Evolutionary conservation across 2,888 invertebrate genomes (phyloP).

Genomic region (Drosophila recens): DNA sequence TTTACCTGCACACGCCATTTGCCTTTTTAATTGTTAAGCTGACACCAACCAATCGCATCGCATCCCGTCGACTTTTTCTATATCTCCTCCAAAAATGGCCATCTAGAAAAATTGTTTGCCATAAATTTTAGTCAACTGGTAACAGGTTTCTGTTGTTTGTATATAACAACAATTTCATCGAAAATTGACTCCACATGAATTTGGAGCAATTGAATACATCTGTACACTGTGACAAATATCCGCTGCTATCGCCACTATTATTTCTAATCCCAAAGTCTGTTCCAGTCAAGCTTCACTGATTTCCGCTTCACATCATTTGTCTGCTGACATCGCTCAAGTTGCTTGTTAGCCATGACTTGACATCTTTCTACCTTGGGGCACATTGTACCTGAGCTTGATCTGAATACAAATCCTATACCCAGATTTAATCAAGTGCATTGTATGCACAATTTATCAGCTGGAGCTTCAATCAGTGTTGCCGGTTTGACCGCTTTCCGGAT

Average conservation of each 20-base stretch:
- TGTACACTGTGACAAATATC: conserved; percentile 18
- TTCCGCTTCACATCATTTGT: conserved; percentile 63
- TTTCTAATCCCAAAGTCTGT: conserved; percentile 4
- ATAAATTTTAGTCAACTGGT: conserved; percentile 37
- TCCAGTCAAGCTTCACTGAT: conserved; percentile 49
- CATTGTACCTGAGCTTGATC: conserved; percentile 16
- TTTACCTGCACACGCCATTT: conserved; percentile 43
- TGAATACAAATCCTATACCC: conserved; percentile 37
- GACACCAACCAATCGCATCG: conserved; percentile 28
- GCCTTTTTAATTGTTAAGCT: conserved; percentile 59
- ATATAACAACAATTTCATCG: background rate
- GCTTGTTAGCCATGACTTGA: conserved; percentile 27
- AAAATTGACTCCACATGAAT: background rate
- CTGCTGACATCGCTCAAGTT: conserved; percentile 61
- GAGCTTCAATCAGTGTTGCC: conserved; percentile 3
- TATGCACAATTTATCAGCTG: conserved; percentile 13
- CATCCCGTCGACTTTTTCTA: conserved; percentile 12
- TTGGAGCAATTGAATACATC: conserved; percentile 28
- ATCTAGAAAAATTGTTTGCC: conserved; percentile 27
- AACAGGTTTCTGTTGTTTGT: conserved; percentile 36
- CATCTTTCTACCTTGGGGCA: conserved; percentile 17
- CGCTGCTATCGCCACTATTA: conserved; percentile 3
- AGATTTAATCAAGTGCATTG: conserved; percentile 13
- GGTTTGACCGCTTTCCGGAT: background rate
- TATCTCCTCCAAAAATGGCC: conserved; percentile 2